phyloP scores from a whole-genome alignment of 2,797 vertebrate genomes.

The Phrynocephalus forsythii region DNA sequence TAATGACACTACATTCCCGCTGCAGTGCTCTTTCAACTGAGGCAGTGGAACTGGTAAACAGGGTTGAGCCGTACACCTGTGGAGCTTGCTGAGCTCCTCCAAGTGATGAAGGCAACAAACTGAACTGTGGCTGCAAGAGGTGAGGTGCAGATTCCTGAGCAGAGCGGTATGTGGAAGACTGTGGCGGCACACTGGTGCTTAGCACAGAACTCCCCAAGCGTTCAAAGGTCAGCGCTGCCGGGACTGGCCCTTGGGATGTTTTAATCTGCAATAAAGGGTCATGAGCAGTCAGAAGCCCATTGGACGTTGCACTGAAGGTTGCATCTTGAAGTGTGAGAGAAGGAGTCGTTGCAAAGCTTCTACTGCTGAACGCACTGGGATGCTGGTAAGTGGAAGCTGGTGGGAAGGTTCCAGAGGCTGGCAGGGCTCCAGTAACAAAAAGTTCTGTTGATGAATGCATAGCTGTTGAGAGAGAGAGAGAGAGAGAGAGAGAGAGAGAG shows the following conservation, averaged over 20 bases:
- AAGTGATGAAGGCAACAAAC: constrained; percentile 89
- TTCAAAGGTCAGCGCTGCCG: constrained; percentile 90
- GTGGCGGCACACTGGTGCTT: constrained; percentile 89
- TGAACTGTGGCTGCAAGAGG: constrained; percentile 96
- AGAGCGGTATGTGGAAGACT: constrained; percentile 98
- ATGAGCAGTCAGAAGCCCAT: constrained; percentile 90
- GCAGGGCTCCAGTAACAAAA: constrained; percentile 94
- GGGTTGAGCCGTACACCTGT: constrained; percentile 89
- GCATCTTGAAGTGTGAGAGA: constrained; percentile 91
- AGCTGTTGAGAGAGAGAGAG: constrained; percentile 78
- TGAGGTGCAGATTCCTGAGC: constrained; percentile 99
- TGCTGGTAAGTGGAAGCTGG: constrained; percentile 93
- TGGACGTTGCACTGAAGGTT: constrained; percentile 90
- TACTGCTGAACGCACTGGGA: constrained; percentile 89
- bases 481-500: constrained; percentile 17
- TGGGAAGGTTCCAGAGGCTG: constrained; percentile 92
- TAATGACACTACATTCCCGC: constrained; percentile 99
- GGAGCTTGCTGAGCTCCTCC: constrained; percentile 85
- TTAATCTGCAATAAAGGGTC: constrained; percentile 94
- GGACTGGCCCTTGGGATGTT: constrained; percentile 89
- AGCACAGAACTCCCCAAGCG: constrained; percentile 87
- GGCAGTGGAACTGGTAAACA: constrained; percentile 89
- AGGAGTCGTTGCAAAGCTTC: constrained; percentile 90
- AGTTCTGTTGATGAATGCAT: constrained; percentile 94
- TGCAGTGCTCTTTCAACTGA: constrained; percentile 98